A percentile compares a stretch with the other conserved stretches of the same genome.
phyloP scores from a whole-genome alignment of 2,888 invertebrate species.

The Drosophila kuntzei region DNA sequence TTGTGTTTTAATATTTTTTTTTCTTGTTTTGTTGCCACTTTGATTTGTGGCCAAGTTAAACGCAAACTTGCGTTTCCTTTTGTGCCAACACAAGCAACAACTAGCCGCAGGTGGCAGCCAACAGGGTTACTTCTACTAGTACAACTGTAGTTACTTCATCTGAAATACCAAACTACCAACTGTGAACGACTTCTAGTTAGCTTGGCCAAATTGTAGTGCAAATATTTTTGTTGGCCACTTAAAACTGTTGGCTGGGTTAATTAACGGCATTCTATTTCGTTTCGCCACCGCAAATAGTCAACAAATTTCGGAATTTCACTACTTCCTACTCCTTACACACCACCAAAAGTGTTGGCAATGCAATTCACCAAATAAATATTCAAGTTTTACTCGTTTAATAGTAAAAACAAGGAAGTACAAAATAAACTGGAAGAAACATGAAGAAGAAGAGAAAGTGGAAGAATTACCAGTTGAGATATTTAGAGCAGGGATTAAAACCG shows the following conservation, averaged over 20 bases:
- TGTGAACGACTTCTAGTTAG: constrained; percentile 25
- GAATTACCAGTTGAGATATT: neutral
- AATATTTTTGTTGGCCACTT: constrained; percentile 71
- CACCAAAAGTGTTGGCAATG: constrained; percentile 17
- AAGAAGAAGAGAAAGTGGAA: too few species aligned
- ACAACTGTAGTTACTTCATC: constrained; percentile 9
- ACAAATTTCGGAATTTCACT: constrained; percentile 51
- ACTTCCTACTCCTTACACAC: neutral
- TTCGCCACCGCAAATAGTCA: constrained; percentile 47
- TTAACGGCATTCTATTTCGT: constrained; percentile 58
- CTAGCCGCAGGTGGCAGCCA: constrained; percentile 43
- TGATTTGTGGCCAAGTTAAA: constrained; percentile 72
- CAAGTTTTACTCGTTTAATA: constrained; percentile 50
- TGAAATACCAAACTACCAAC: constrained; percentile 5
- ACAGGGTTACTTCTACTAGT: constrained; percentile 1
- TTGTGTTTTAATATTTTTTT: constrained; percentile 18
- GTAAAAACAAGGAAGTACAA: constrained; percentile 10
- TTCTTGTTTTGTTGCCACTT: constrained; percentile 24
- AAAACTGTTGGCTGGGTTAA: constrained; percentile 65
- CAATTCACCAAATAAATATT: constrained; percentile 56
- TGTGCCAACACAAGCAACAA: constrained; percentile 30
- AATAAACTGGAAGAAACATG: neutral
- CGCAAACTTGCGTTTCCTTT: constrained; percentile 63
- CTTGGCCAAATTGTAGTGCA: constrained; percentile 66
- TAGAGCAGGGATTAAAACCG: too few species aligned